Conservation (phyloP, 2,888 invertebrate genomes). For the Macropis europaea region DNA sequence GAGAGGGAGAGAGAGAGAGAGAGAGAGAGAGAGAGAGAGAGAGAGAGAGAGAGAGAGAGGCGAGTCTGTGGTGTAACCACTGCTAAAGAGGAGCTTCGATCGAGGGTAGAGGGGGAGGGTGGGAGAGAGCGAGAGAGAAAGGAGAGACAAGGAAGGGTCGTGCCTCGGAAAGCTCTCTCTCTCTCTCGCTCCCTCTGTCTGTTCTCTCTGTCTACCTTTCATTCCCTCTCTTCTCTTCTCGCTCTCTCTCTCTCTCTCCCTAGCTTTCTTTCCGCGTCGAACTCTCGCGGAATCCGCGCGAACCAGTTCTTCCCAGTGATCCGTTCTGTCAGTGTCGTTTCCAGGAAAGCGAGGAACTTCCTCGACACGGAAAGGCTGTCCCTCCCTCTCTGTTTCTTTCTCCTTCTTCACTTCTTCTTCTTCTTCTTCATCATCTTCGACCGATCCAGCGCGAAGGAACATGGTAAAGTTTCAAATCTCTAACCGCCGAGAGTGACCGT, state of each 20-base stretch:
- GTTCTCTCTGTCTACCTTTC: not conserved
- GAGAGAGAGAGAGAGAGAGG: slow-evolving; percentile 35
- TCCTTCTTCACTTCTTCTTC: slow-evolving; percentile 18
- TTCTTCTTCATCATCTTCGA: slow-evolving; percentile 29
- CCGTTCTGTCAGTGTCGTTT: slow-evolving; percentile 71
- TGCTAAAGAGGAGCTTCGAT: slow-evolving; percentile 70
- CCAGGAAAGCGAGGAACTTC: slow-evolving; percentile 39
- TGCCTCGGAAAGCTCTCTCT: slow-evolving; percentile 52
- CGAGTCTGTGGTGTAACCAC: slow-evolving; percentile 80
- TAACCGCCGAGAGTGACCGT: too few species aligned
- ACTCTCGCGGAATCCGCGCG: slow-evolving; percentile 49
- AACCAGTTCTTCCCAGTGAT: slow-evolving; percentile 74
- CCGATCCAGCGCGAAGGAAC: slow-evolving; percentile 24
- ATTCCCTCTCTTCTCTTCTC: slow-evolving; percentile 22
- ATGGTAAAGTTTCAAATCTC: slow-evolving; percentile 44
- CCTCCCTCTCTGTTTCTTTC: slow-evolving; percentile 30
- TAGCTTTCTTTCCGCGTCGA: slow-evolving; percentile 39
- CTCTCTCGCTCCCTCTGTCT: slow-evolving; percentile 29
- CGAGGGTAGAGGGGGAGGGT: slow-evolving; percentile 54
- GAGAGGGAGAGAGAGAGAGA: slow-evolving; percentile 1
- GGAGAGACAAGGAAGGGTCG: slow-evolving; percentile 46
- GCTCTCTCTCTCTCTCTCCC: slow-evolving; percentile 5
- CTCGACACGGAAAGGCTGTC: slow-evolving; percentile 29
- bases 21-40: slow-evolving; percentile 25
- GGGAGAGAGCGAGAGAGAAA: slow-evolving; percentile 47